Evolutionary conservation across 1,140 invertebrate species (phyloP), one percentile per base, ranked within the genome.

Genomic region (Phortica variegata): DNA sequence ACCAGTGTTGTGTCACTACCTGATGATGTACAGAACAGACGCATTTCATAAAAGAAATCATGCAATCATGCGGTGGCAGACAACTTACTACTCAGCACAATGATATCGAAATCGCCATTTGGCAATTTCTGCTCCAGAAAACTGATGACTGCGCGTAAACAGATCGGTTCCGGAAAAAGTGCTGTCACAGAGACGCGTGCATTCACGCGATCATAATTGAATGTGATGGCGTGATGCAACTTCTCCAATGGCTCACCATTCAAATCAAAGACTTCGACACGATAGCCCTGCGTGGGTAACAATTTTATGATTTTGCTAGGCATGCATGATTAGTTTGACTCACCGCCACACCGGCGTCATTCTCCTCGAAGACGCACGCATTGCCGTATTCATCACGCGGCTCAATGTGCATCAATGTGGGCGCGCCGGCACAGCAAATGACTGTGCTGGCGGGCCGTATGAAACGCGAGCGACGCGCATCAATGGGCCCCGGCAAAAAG

Each of bases 51-150:
- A 47, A 51, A 34, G 37, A 53, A 36, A 23, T 17, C 6, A 29
- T 18, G 19, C 42, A 41, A 29, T 20, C 10, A 4, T 17, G 17
- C n/a, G n/a, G 7, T 26, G n/a, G n/a, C 3, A 3, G 13, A 32
- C 8, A 37, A 79, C 86, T 82, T 78, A 92, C 90, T 85, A 60
- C 86, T 91, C 34, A 96, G 81, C 18, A 93, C 91, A 58, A 96
- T 90, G 65, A 94, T 92, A 76, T 94, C 90, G 70, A 95, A 95
- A 72, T 93, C 88, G 12, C 92, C 93, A 77, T 95, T 94, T 59
- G 89, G 88, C 54, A 96, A 77, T 59, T 88, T 84, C 47, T 85
- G 80, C 34, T 86, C 85, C 36, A 85, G 82, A 70, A 92, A 91
- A 54, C 83, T 86, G 16, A 95, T 86, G 41, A 84, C 84, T n/a